Percentiles rank a stretch among this genome's conserved stretches.
phyloP scores from a whole-genome alignment of 2,797 vertebrate species.

The Mus spretus region DNA sequence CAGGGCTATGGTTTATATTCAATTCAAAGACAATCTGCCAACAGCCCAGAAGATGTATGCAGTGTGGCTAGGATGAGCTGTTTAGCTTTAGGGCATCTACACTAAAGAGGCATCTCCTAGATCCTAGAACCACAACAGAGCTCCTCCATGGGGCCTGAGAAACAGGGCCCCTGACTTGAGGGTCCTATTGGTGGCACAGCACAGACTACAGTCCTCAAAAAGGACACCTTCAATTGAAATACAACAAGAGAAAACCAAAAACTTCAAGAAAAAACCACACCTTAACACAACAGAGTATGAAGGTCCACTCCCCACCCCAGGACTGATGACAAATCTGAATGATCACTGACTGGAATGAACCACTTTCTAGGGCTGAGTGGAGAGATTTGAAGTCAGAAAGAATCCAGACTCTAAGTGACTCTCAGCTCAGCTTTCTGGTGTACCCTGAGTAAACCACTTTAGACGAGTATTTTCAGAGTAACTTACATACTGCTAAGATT shows the following conservation, averaged over 20 bases:
- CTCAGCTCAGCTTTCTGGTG: neutral
- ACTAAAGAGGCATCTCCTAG: neutral
- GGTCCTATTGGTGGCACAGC: neutral
- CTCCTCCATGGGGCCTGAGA: neutral
- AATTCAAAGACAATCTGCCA: constrained; percentile 22
- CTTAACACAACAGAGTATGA: neutral
- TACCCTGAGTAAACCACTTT: neutral
- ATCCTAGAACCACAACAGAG: neutral
- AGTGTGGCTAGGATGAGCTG: constrained; percentile 1
- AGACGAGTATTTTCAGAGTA: constrained; percentile 7
- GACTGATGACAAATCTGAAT: constrained; percentile 10
- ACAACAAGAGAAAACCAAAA: neutral
- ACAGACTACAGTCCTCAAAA: neutral
- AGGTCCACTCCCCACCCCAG: neutral
- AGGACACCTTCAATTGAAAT: constrained; percentile 11
- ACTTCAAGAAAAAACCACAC: neutral
- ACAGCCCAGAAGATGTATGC: neutral
- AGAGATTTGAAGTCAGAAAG: constrained; percentile 8
- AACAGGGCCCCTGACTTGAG: neutral
- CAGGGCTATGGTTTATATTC: neutral
- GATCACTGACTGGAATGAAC: neutral
- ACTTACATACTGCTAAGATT: neutral
- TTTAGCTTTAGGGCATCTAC: neutral
- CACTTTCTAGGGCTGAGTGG: neutral
- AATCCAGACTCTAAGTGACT: constrained; percentile 11